A percentile compares a stretch with the other conserved stretches of the same genome.
Evolutionary conservation across 2,113 vertebrate genomes (phyloP).

Genomic region (Psittacus erithacus): DNA sequence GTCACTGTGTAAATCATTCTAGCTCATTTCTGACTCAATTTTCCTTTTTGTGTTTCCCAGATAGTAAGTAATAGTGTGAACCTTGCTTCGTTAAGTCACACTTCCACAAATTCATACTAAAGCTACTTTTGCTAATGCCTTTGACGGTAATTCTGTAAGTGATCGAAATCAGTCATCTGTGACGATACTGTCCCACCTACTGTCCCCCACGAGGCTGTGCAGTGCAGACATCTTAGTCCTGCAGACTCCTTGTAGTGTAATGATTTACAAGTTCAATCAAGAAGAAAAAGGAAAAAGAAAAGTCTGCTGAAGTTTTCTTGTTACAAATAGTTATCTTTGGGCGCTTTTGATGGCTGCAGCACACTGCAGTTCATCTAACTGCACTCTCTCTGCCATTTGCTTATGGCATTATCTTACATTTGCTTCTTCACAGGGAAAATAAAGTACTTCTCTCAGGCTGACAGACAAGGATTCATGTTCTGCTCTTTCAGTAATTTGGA

Average conservation of each 20-base stretch:
- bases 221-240: neutral
- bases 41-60: neutral
- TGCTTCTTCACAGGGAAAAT: slow-evolving; percentile 23
- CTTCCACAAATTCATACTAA: neutral
- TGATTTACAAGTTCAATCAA: neutral
- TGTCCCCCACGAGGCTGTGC: neutral
- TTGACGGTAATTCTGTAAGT: neutral
- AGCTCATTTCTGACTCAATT: neutral
- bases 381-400: slow-evolving; percentile 16
- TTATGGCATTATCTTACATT: slow-evolving; percentile 9
- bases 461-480: slow-evolving; percentile 62
- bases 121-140: neutral
- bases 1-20: neutral
- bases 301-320: neutral
- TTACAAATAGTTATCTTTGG: neutral
- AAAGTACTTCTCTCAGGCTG: slow-evolving; percentile 55
- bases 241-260: neutral
- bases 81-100: neutral
- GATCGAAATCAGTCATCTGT: neutral
- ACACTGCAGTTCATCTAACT: neutral
- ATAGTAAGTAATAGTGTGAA: neutral
- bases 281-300: neutral
- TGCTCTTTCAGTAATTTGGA: slow-evolving; percentile 66
- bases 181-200: neutral
- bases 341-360: neutral